Conservation (phyloP, 2,888 invertebrate genomes). For the Leptothorax acervorum region DNA sequence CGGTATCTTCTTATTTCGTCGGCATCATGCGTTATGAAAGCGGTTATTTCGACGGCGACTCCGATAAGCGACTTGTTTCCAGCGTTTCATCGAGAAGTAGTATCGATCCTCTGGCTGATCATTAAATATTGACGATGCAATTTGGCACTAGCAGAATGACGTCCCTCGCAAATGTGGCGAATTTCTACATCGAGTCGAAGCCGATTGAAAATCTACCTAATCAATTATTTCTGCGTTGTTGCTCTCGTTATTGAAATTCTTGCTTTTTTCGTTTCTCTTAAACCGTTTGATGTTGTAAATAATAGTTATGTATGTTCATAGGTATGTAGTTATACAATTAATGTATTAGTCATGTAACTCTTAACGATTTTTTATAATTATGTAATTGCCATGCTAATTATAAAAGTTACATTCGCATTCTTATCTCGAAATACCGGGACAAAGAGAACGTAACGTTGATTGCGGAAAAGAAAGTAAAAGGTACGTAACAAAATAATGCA, state of each 20-base stretch:
- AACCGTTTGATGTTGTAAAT: not conserved
- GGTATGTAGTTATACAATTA: not conserved
- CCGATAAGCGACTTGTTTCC: constrained; percentile 41
- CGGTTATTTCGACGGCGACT: constrained; percentile 37
- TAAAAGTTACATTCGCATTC: not conserved
- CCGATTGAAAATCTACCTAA: constrained; percentile 34
- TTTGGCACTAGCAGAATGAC: constrained; percentile 55
- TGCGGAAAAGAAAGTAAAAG: constrained; percentile 46
- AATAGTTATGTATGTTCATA: not conserved
- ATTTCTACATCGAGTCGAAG: constrained; percentile 45
- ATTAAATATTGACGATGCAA: constrained; percentile 64
- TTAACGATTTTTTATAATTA: not conserved
- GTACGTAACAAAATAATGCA: constrained; percentile 72
- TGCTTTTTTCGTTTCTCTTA: not conserved
- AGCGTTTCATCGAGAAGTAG: constrained; percentile 33
- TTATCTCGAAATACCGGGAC: not conserved
- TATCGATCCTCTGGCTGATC: constrained; percentile 54
- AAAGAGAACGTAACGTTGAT: not conserved
- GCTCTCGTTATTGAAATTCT: not conserved
- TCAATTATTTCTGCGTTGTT: constrained; percentile 35
- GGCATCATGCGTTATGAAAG: constrained; percentile 29
- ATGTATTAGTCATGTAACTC: not conserved
- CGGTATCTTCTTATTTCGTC: constrained; percentile 22
- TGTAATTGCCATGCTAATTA: not conserved
- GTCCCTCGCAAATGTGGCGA: constrained; percentile 28